Conservation (phyloP, 1,140 invertebrate species). For the Papilio aristodemus region DNA sequence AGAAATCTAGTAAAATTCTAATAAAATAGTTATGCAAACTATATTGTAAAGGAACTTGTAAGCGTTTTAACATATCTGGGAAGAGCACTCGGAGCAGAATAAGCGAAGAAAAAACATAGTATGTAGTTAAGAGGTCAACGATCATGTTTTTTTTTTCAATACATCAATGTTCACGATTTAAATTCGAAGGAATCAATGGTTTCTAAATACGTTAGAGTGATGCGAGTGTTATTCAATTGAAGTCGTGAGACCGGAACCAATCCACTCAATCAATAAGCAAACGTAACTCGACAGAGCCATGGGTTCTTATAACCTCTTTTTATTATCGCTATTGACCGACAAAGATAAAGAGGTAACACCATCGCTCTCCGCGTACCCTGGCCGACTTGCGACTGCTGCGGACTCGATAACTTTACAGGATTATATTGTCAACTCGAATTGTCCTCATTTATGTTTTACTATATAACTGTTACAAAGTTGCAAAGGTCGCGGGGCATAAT, state of each 20-base stretch:
- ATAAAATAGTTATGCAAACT: constrained; percentile 5
- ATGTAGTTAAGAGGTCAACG: constrained; percentile 18
- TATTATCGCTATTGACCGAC: constrained; percentile 45
- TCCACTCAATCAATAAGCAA: constrained; percentile 33
- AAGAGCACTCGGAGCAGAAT: background rate
- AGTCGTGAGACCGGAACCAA: constrained; percentile 35
- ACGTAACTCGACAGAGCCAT: constrained; percentile 21
- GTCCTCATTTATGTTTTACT: constrained; percentile 8
- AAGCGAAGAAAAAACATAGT: constrained; percentile 5
- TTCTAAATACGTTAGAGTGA: constrained; percentile 18
- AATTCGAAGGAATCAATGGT: background rate
- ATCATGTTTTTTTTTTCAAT: constrained; percentile 3
- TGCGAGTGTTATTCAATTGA: constrained; percentile 30
- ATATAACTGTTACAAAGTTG: background rate
- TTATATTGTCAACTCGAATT: background rate
- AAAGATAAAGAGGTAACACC: constrained; percentile 42
- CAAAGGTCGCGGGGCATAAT: background rate
- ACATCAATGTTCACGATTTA: constrained; percentile 11
- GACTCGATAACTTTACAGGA: background rate
- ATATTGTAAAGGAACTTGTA: constrained; percentile 1
- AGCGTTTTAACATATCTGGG: constrained; percentile 1
- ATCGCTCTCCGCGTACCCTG: constrained; percentile 25
- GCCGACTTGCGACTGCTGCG: background rate
- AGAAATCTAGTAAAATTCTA: background rate
- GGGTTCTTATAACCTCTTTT: constrained; percentile 32